A percentile compares a stretch with the other conserved stretches of the same genome.
Conservation (phyloP, 2,113 vertebrate genomes). For the Channa argus region DNA sequence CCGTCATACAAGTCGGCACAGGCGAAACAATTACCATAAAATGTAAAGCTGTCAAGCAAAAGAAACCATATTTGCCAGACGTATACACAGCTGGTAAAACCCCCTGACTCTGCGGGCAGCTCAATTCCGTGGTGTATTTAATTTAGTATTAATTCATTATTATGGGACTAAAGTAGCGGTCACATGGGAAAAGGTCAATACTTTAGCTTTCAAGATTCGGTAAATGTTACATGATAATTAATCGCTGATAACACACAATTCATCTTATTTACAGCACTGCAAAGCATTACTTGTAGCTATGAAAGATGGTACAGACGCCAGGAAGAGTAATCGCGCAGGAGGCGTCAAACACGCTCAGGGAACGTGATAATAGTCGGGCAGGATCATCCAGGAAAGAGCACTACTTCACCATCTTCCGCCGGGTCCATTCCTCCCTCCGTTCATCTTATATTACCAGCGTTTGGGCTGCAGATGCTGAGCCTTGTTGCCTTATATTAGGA, state of each 20-base stretch:
- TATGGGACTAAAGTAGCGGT: not conserved
- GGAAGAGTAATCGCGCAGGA: conserved; percentile 3
- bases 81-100: no score
- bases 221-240: not conserved
- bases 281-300: conserved; percentile 2
- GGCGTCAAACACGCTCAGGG: not conserved
- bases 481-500: conserved; percentile 43
- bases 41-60: no score
- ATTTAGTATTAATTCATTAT: conserved; percentile 3
- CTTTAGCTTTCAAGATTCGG: not conserved
- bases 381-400: conserved; percentile 18
- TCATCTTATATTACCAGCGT: conserved; percentile 52
- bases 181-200: not conserved
- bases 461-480: conserved; percentile 39
- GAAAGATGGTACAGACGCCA: conserved; percentile 39
- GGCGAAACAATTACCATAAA: no score
- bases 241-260: not conserved
- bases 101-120: not conserved
- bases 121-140: conserved; percentile 4
- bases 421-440: conserved; percentile 43
- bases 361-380: conserved; percentile 13
- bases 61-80: no score
- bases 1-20: conserved; percentile 27
- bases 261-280: conserved; percentile 16
- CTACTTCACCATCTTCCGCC: conserved; percentile 38